Evolutionary conservation across 2,888 invertebrate species (phyloP), one percentile per base, ranked within the genome.

Genomic region (Tupiocoris notatus): DNA sequence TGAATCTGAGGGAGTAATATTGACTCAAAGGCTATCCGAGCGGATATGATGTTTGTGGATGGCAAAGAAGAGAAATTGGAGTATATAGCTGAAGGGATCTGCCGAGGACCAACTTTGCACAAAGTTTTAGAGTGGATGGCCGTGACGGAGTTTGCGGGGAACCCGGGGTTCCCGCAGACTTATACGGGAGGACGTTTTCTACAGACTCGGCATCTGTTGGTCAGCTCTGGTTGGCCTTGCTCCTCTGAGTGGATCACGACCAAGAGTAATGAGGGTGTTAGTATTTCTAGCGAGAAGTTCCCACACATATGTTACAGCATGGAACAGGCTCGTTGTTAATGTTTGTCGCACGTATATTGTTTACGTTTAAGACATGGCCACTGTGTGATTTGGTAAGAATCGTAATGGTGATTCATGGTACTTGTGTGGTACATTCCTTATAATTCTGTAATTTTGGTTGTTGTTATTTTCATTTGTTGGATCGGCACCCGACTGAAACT

Each of bases 1-100:
- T 73, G 73, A 73, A 73, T 73, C 73, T 22, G 73, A 21, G 62
- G 25, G 73, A 63, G 73, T 73, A 73, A 73, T 73, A 73, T 73
- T 73, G 73, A 73, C 73, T 73, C 73, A 73, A 73, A 62, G 24
- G 73, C 73, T 73, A 62, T 63, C 21, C 23, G 39, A 3, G 22
- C 3, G 73, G 73, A 62, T 73, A 73, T 73, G 73, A 73, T 73
- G 73, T 73, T 73, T 73, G 73, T 21, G 73, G 73, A 62, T 3
- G 9, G 17, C 39, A 62, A 23, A 54, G n/a, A 62, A 54, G 25
- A 0, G 58, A 16, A 21, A 25, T 9, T 2, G 67, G 22, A 22
- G 1, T 6, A 20, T 58, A 58, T 22, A 58, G 21, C 6, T 39
- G 18, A n/a, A n/a, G 7, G 59, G 59, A 39, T 39, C 39, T 12